Percentiles rank a stretch among this genome's conserved stretches.
These are phyloP conservation scores for Micrasema minimum DNA, from an alignment of 1,140 invertebrate species.

Conservation along the genomic window DNA sequence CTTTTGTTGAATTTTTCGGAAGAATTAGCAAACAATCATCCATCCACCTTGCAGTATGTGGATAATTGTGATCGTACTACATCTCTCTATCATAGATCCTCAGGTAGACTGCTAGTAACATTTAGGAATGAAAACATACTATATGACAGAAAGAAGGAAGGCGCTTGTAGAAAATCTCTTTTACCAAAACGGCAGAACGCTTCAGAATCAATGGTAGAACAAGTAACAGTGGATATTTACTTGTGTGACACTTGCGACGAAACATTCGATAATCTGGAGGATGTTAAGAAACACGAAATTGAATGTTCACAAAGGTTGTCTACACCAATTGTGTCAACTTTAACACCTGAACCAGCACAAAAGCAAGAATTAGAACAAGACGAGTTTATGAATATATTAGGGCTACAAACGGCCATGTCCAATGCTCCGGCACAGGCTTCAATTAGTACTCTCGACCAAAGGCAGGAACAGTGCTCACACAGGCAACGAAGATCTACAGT, in stretches of 20 bases:
- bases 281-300: conserved; percentile 61
- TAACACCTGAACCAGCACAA: conserved; percentile 26
- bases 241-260: conserved; percentile 79
- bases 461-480: not conserved
- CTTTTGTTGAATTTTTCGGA: conserved; percentile 78
- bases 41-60: conserved; percentile 73
- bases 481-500: conserved; percentile 30
- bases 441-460: conserved; percentile 6
- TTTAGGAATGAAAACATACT: conserved; percentile 81
- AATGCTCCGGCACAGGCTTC: not conserved
- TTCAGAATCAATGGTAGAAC: conserved; percentile 63
- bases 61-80: conserved; percentile 80
- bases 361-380: conserved; percentile 38
- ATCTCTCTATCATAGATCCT: conserved; percentile 73
- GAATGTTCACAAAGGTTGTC: conserved; percentile 55
- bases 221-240: conserved; percentile 73
- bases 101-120: conserved; percentile 75
- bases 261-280: conserved; percentile 62
- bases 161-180: conserved; percentile 39
- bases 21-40: conserved; percentile 73
- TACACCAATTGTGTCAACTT: not conserved
- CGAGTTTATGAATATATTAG: conserved; percentile 39
- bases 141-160: conserved; percentile 57
- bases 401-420: conserved; percentile 3
- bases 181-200: conserved; percentile 38